phyloP scores from a whole-genome alignment of 2,797 vertebrate species.

The Furcifer pardalis region DNA sequence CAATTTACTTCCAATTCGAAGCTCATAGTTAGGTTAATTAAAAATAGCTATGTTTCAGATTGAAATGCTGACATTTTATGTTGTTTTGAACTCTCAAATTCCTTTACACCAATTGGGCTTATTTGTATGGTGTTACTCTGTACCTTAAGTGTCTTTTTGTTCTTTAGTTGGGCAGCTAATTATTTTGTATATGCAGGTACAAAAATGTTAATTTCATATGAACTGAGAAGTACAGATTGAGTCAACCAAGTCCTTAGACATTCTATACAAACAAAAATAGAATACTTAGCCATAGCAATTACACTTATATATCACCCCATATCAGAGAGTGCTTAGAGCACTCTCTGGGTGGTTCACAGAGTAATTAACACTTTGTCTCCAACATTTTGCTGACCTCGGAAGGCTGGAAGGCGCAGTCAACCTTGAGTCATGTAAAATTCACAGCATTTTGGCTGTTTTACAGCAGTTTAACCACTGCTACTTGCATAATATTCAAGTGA shows the following conservation, averaged over 20 bases:
- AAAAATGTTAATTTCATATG: not conserved
- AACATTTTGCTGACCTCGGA: too few relatives aligned
- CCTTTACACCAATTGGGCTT: constrained; percentile 17
- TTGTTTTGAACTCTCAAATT: constrained; percentile 52
- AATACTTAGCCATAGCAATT: too few relatives aligned
- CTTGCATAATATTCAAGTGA: too few relatives aligned
- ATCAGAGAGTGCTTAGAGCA: too few relatives aligned
- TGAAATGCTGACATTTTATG: constrained; percentile 53
- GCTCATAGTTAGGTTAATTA: constrained; percentile 55
- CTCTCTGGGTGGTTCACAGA: too few relatives aligned
- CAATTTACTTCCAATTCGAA: constrained; percentile 17
- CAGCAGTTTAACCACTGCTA: too few relatives aligned
- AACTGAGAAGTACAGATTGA: not conserved
- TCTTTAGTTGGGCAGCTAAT: not conserved
- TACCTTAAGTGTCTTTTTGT: constrained; percentile 41
- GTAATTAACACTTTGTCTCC: too few relatives aligned
- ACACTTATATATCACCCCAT: too few relatives aligned
- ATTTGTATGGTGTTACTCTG: constrained; percentile 34
- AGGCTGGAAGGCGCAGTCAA: too few relatives aligned
- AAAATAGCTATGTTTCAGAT: constrained; percentile 41
- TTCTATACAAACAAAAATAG: not conserved
- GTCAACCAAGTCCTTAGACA: not conserved
- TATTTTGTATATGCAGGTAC: too few relatives aligned
- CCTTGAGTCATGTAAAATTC: too few relatives aligned
- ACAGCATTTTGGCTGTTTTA: too few relatives aligned